Evolutionary conservation across 2,888 invertebrate species (phyloP).

Genomic region (Boloria euphrosyne): DNA sequence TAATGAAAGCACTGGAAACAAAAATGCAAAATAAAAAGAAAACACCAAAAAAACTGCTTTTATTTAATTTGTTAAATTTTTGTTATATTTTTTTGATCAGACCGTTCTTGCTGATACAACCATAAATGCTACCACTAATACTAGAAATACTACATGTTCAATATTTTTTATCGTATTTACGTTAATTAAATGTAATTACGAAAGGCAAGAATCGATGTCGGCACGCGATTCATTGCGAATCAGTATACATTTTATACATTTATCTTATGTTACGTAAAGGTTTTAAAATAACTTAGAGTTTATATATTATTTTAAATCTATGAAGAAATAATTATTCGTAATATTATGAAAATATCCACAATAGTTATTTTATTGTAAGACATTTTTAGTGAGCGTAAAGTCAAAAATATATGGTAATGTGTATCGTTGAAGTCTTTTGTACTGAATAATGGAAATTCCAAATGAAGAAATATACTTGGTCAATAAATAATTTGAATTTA

Average conservation of each 20-base stretch:
- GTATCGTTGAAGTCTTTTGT: constrained; percentile 29
- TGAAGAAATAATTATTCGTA: neutral
- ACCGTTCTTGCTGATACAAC: constrained; percentile 28
- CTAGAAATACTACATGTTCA: constrained; percentile 45
- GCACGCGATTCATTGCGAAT: constrained; percentile 41
- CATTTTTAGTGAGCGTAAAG: too few relatives aligned
- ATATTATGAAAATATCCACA: neutral
- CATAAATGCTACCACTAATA: constrained; percentile 25
- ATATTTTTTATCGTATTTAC: constrained; percentile 57
- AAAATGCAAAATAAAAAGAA: neutral
- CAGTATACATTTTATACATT: constrained; percentile 22
- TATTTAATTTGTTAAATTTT: neutral
- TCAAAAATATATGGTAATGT: neutral
- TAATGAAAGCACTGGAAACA: too few relatives aligned
- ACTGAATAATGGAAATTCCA: neutral
- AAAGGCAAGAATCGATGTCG: constrained; percentile 53
- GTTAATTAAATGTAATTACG: constrained; percentile 66
- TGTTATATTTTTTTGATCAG: too few relatives aligned
- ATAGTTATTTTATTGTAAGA: neutral
- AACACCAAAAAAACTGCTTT: neutral
- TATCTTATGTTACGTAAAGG: constrained; percentile 7
- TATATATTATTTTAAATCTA: neutral
- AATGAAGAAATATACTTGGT: neutral
- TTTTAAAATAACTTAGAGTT: neutral
- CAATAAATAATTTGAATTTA: too few relatives aligned